These are phyloP conservation scores for Chironomus striatipennis DNA, from an alignment of 1,140 invertebrate genomes.

Conservation along the genomic window DNA sequence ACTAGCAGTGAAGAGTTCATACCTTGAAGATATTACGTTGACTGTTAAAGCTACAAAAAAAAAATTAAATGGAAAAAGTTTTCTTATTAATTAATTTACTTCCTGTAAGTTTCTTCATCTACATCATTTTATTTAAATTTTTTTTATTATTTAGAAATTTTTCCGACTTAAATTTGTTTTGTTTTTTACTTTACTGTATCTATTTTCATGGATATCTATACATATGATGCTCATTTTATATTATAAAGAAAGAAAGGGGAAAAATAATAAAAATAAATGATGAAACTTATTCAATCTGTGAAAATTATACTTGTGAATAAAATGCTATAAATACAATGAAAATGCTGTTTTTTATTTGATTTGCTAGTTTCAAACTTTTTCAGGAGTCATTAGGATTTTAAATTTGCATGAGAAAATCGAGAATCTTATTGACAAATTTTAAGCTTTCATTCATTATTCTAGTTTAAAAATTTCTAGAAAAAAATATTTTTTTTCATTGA, in stretches of 20 bases:
- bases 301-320: conserved; percentile 15
- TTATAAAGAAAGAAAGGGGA: neutral
- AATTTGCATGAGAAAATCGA: too few species aligned
- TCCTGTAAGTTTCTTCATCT: neutral
- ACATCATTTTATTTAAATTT: neutral
- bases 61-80: neutral
- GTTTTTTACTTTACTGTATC: neutral
- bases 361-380: too few species aligned
- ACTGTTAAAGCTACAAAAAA: too few species aligned
- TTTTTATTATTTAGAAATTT: neutral
- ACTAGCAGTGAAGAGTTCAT: too few species aligned
- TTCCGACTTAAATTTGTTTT: neutral
- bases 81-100: conserved; percentile 8
- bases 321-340: conserved; percentile 2
- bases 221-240: neutral
- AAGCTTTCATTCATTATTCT: too few species aligned
- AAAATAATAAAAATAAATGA: neutral
- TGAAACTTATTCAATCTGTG: neutral
- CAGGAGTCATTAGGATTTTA: too few species aligned
- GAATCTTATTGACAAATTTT: too few species aligned
- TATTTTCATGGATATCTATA: neutral
- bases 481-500: too few species aligned
- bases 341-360: neutral
- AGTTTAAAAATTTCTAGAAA: too few species aligned
- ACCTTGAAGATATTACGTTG: too few species aligned